Evolutionary conservation across 2,113 vertebrate species (phyloP), one percentile per base, ranked within the genome.

Genomic region (Raphicerus campestris): DNA sequence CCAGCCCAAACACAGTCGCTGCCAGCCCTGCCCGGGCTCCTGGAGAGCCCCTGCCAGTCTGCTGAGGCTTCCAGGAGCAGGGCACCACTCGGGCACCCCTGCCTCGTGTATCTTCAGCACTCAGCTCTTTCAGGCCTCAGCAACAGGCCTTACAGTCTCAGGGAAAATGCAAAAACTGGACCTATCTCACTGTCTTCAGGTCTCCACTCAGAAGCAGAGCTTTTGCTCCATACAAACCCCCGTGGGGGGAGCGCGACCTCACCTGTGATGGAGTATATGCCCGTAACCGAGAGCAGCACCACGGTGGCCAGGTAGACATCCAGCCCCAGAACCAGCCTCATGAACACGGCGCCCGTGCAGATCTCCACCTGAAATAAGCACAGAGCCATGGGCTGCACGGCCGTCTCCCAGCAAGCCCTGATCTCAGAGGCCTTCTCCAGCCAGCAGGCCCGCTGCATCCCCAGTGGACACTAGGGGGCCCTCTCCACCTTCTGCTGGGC

Each of bases 221-320:
- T 53, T 45, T 30, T 60, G 39, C 5, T 45, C 49, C 56, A 32
- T 3, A 30, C 9, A 30, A 86, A 17, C 5, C 19, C 45, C 13
- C 4, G 51, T 7, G 20, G 51, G n/a, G 28, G 75, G 9, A 39
- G 5, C 49, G 45, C 3, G 70, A 14, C 91, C 98, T 98, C 96
- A 99, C 99, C 99, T 99, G 99, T 99, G 98, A 99, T 99, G 0
- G 99, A 99, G 85, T 99, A 99, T 70, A 99, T 87, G 16, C 99
- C 99, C 5, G 99, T 99, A 51, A 99, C 98, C 8, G 95, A 1
- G 20, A 99, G 98, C 81, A 99, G 97, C 13, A 99, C 78, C 51
- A 99, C 7, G 45, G 99, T 99, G 42, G 99, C 99, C 78, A 99
- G 0, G 91, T 99, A 99, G 96, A 99, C 98, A 35, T 99, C 99